A percentile compares a stretch with the other conserved stretches of the same genome.
These are phyloP conservation scores for Belgica antarctica DNA, from an alignment of 2,888 invertebrate species.

Conservation along the genomic window DNA sequence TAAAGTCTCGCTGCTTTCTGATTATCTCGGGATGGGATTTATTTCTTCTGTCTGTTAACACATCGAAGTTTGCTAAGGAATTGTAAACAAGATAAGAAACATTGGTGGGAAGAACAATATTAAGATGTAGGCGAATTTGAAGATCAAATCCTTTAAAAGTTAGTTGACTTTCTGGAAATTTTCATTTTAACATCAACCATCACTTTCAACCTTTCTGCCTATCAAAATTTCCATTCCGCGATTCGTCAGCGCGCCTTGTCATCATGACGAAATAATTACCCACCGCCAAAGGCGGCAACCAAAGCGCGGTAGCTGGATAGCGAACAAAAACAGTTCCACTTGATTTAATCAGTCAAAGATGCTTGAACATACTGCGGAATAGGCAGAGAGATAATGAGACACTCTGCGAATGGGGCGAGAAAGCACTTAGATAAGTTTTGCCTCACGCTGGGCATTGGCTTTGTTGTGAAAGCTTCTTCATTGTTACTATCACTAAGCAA, in stretches of 20 bases:
- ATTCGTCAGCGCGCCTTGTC: not conserved
- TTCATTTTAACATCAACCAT: too few species aligned
- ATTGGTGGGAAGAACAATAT: too few species aligned
- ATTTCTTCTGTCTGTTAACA: too few species aligned
- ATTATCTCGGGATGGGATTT: not conserved
- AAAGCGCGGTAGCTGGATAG: slow-evolving; percentile 31
- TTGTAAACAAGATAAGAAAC: too few species aligned
- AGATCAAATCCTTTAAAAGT: too few species aligned
- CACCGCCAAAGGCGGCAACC: not conserved
- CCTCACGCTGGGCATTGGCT: not conserved
- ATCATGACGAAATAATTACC: not conserved
- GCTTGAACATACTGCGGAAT: slow-evolving; percentile 26
- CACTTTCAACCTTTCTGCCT: too few species aligned
- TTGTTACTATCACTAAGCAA: not conserved
- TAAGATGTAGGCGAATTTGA: too few species aligned
- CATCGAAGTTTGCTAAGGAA: too few species aligned
- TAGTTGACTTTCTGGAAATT: too few species aligned
- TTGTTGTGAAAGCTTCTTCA: not conserved
- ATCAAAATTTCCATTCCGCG: too few species aligned
- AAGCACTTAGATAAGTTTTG: not conserved
- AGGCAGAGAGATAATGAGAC: not conserved
- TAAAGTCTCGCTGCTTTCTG: not conserved
- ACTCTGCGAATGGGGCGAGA: not conserved
- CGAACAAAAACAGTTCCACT: slow-evolving; percentile 28
- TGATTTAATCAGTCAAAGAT: slow-evolving; percentile 34